Evolutionary conservation across 2,113 vertebrate species (phyloP).

Genomic region (Festucalex cinctus): DNA sequence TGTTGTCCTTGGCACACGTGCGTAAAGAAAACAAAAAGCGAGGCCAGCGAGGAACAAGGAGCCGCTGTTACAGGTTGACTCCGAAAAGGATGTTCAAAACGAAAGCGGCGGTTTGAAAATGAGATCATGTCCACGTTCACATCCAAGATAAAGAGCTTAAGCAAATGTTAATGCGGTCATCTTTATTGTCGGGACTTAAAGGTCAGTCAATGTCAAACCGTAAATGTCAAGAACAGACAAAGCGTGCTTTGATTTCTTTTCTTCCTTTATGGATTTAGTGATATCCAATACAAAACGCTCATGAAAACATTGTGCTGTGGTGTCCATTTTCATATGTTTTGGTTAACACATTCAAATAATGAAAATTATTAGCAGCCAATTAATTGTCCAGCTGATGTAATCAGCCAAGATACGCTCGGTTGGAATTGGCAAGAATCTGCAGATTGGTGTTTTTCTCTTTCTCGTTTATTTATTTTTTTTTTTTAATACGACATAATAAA

Average conservation of each 20-base stretch:
- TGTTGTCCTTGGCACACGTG: conserved; percentile 50
- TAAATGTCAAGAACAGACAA: background rate
- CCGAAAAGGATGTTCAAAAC: conserved; percentile 13
- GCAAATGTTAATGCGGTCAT: conserved; percentile 3
- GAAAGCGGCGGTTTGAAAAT: conserved; percentile 21
- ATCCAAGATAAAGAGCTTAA: background rate
- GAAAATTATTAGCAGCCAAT: no score
- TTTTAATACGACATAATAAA: no score
- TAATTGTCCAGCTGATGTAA: no score
- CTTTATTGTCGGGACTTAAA: background rate
- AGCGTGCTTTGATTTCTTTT: background rate
- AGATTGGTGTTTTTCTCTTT: no score
- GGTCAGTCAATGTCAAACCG: background rate
- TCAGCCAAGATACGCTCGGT: no score
- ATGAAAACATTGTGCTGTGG: background rate
- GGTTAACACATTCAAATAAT: no score
- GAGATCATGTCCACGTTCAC: conserved; percentile 14
- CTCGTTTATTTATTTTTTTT: no score
- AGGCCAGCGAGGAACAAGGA: conserved; percentile 29
- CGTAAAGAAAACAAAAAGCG: conserved; percentile 13
- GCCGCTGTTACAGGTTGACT: conserved; percentile 21
- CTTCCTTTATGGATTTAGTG: background rate
- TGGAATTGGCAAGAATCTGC: no score
- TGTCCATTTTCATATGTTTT: no score
- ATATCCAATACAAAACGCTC: background rate